phyloP scores from a whole-genome alignment of 2,797 vertebrate genomes.

The Rhinophrynus dorsalis region DNA sequence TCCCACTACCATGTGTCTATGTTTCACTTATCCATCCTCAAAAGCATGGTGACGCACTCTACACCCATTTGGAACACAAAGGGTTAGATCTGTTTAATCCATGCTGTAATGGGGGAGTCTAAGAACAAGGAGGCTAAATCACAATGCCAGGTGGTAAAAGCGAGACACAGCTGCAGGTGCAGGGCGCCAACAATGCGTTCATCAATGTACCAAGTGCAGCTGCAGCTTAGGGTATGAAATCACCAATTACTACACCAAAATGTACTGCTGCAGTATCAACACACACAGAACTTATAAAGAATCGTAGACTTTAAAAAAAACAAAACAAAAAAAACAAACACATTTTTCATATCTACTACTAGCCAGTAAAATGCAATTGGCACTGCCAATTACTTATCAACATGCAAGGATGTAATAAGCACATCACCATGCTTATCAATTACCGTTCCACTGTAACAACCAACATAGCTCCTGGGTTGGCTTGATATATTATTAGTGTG shows the following conservation, averaged over 20 bases:
- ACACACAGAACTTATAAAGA: constrained; percentile 48
- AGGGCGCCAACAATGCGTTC: constrained; percentile 59
- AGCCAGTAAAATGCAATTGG: constrained; percentile 48
- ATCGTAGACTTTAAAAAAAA: too few species aligned
- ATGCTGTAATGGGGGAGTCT: neutral
- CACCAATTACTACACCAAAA: constrained; percentile 53
- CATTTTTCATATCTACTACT: too few species aligned
- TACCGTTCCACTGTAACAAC: constrained; percentile 56
- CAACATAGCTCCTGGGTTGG: neutral
- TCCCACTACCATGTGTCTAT: too few species aligned
- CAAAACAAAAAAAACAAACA: too few species aligned
- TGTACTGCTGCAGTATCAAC: constrained; percentile 51
- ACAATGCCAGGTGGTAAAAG: constrained; percentile 73
- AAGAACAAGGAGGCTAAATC: constrained; percentile 60
- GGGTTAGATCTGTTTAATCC: neutral
- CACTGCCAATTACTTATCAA: constrained; percentile 30
- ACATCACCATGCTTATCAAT: constrained; percentile 57
- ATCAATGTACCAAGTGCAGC: constrained; percentile 55
- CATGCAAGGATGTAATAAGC: constrained; percentile 29
- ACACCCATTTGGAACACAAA: too few species aligned
- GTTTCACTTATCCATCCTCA: too few species aligned
- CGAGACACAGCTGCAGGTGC: constrained; percentile 83
- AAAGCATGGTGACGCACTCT: too few species aligned
- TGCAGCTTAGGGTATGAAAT: constrained; percentile 61
- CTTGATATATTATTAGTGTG: constrained; percentile 8